phyloP scores from a whole-genome alignment of 1,140 invertebrate species.

The Drosophila burlai region DNA sequence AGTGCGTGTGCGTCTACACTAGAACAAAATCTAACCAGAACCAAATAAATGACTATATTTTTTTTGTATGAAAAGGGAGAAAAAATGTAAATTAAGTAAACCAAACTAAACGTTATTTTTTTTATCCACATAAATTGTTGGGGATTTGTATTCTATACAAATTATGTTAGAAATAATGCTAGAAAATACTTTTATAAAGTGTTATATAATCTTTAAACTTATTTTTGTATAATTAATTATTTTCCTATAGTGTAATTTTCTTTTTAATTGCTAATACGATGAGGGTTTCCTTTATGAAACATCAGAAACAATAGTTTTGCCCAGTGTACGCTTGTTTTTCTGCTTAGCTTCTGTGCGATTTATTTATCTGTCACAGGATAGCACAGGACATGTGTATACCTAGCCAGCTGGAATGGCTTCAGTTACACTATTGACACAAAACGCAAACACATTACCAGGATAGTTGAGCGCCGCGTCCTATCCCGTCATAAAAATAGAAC shows the following conservation, averaged over 20 bases:
- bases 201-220: too few relatives aligned
- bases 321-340: constrained; percentile 36
- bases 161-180: background rate
- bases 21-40: background rate
- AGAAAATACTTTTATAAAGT: background rate
- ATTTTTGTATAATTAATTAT: too few relatives aligned
- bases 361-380: constrained; percentile 35
- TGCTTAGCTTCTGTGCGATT: constrained; percentile 44
- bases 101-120: too few relatives aligned
- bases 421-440: constrained; percentile 67
- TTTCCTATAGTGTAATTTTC: too few relatives aligned
- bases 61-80: background rate
- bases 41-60: too few relatives aligned
- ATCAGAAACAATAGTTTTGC: too few relatives aligned
- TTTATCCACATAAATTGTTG: background rate
- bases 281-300: too few relatives aligned
- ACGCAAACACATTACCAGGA: constrained; percentile 32
- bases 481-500: constrained; percentile 42
- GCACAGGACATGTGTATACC: constrained; percentile 22
- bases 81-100: background rate
- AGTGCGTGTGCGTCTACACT: constrained; percentile 29
- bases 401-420: constrained; percentile 40
- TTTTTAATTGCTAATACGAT: too few relatives aligned
- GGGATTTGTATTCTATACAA: background rate
- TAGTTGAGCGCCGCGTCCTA: background rate